Conservation (phyloP, 2,797 vertebrate genomes). For the Falco naumanni region DNA sequence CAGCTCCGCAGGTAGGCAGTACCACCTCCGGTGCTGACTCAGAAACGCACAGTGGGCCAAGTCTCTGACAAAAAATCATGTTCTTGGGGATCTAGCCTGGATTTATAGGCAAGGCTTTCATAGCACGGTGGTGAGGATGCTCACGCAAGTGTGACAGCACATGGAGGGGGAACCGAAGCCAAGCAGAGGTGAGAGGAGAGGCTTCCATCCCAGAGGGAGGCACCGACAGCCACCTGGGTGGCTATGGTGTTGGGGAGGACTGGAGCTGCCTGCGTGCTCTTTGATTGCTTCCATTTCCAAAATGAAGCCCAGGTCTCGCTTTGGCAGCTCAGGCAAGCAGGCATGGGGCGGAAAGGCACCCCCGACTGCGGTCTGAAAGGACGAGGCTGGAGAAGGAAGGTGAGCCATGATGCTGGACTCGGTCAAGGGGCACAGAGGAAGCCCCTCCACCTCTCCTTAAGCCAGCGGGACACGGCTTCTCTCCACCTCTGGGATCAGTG, state of each 20-base stretch:
- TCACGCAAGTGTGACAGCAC: neutral
- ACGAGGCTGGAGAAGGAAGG: neutral
- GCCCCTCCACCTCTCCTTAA: neutral
- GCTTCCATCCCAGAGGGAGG: neutral
- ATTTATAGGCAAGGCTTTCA: neutral
- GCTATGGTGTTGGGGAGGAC: accelerated
- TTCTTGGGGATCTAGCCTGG: neutral
- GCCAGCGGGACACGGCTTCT: neutral
- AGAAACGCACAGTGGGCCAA: neutral
- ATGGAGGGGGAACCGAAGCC: accelerated
- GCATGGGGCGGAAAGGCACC: neutral
- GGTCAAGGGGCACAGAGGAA: neutral
- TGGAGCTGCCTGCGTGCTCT: neutral
- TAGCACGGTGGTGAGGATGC: neutral
- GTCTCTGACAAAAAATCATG: neutral
- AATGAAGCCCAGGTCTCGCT: neutral
- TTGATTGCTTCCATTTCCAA: neutral
- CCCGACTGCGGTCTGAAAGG: neutral
- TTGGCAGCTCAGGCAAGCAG: neutral
- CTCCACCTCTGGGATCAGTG: neutral
- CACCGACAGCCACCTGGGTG: neutral
- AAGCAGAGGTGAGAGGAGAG: neutral
- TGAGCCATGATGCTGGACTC: accelerated
- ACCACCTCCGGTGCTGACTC: neutral
- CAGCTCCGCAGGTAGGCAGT: accelerated